Conservation (phyloP, 2,888 invertebrate species). For the Bibio marci region DNA sequence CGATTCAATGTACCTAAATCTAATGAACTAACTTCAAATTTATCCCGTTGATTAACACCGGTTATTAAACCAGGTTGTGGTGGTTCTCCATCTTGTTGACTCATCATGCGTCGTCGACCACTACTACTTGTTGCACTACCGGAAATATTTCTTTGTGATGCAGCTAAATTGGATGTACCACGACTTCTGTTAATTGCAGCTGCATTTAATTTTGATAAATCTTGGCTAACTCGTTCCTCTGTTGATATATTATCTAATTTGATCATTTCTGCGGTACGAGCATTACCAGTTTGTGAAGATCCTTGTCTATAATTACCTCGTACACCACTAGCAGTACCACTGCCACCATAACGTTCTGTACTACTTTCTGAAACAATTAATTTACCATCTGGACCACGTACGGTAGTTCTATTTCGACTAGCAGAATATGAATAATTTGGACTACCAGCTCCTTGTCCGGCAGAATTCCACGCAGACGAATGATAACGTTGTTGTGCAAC, state of each 20-base stretch:
- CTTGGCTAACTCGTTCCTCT: slow-evolving; percentile 7
- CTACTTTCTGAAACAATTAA: slow-evolving; percentile 33
- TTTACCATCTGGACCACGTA: slow-evolving; percentile 31
- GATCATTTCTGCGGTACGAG: slow-evolving; percentile 5
- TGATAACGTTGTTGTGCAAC: not conserved
- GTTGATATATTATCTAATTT: slow-evolving; percentile 4
- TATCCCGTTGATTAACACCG: slow-evolving; percentile 11
- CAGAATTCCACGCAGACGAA: slow-evolving; percentile 6
- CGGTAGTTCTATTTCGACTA: slow-evolving; percentile 22
- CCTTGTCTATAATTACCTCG: slow-evolving; percentile 5
- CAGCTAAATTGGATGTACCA: slow-evolving; percentile 1
- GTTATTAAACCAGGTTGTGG: slow-evolving; percentile 7
- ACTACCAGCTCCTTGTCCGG: slow-evolving; percentile 10
- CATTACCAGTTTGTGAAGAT: not conserved
- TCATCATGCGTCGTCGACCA: slow-evolving; percentile 9
- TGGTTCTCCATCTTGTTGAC: slow-evolving; percentile 11
- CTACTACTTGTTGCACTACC: too few species aligned
- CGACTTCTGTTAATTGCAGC: too few species aligned
- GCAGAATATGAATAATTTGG: slow-evolving; percentile 18
- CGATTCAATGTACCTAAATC: slow-evolving; percentile 20
- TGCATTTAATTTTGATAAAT: slow-evolving; percentile 2
- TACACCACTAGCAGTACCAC: slow-evolving; percentile 1
- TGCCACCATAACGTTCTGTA: slow-evolving; percentile 24
- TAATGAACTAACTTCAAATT: slow-evolving; percentile 20
- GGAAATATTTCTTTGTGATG: not conserved